Base-by-base conservation (phyloP, 2,888 invertebrate genomes). In the Agriotes lineatus region DNA sequence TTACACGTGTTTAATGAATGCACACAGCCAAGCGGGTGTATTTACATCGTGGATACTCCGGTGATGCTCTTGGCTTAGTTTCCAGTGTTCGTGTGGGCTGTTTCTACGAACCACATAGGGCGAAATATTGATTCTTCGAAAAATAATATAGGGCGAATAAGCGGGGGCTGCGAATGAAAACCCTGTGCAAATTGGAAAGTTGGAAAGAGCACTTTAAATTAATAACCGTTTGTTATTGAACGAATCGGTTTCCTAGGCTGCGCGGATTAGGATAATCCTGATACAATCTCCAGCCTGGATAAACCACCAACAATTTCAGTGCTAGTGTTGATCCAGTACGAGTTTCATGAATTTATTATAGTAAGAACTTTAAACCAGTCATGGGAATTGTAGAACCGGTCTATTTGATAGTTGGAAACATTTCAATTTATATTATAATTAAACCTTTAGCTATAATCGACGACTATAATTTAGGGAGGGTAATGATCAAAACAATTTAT, bases 211-310 rank as follows among this genome's bases (percentile, higher is more conserved):
- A 33, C 35, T 52, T 16, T 52, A 35, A 52, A 52, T 52, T 52
- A 52, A 52, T 52, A 52, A 52, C 33, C 33, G 18, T 52, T 18
- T 52, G 16, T 33, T 52, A 52, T 52, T 33, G 52, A 52, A 16
- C 52, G 33, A 14, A 7, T 33, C 33, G 16, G 52, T 19, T 52
- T 52, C 12, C 52, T 33, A 33, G n/a, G 2, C 20, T 25, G 25
- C 4, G 3, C 7, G 25, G 25, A 25, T 25, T 25, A 2, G 6
- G 14, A 5, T 39, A 39, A 39, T 39, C 39, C 39, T 12, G 14
- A 39, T 14, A 39, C 14, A 39, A 39, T 25, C 25, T 25, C 4
- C 18, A 18, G 42, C 42, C 16, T 18, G 7, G 2, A 18, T 42
- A 16, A 42, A 2, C 18, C 6, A n/a, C n/a, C n/a, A 37, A 30